Conservation (phyloP, 2,888 invertebrate genomes). For the Timema cristinae region DNA sequence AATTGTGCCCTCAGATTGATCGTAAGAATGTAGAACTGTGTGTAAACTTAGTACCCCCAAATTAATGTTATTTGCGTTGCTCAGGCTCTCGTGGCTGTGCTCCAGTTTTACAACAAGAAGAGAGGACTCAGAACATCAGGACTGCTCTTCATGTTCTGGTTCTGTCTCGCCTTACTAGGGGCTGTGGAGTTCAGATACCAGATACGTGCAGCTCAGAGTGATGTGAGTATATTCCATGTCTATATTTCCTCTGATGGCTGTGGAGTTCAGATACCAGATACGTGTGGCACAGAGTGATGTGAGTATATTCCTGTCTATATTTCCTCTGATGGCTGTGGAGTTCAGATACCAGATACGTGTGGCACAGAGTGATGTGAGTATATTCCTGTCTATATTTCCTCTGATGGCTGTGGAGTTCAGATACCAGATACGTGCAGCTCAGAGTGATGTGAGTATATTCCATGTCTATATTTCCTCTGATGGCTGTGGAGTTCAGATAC, state of each 20-base stretch:
- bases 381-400: background rate
- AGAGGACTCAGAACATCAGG: constrained; percentile 1
- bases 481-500: background rate
- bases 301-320: too few relatives aligned
- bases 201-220: too few relatives aligned
- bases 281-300: too few relatives aligned
- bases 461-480: too few relatives aligned
- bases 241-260: background rate
- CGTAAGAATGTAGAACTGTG: background rate
- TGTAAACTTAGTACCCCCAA: background rate
- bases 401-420: background rate
- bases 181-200: background rate
- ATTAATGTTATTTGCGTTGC: background rate
- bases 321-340: too few relatives aligned
- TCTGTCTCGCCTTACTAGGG: background rate
- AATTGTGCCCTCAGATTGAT: background rate
- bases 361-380: background rate
- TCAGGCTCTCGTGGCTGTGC: constrained; percentile 2
- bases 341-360: constrained; percentile 3
- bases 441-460: too few relatives aligned
- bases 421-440: too few relatives aligned
- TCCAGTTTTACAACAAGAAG: constrained; percentile 6
- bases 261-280: background rate
- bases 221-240: too few relatives aligned
- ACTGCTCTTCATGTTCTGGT: background rate